A percentile compares a stretch with the other conserved stretches of the same genome.
These are phyloP conservation scores for Nymphalis urticae DNA, from an alignment of 2,888 invertebrate genomes.

Conservation along the genomic window DNA sequence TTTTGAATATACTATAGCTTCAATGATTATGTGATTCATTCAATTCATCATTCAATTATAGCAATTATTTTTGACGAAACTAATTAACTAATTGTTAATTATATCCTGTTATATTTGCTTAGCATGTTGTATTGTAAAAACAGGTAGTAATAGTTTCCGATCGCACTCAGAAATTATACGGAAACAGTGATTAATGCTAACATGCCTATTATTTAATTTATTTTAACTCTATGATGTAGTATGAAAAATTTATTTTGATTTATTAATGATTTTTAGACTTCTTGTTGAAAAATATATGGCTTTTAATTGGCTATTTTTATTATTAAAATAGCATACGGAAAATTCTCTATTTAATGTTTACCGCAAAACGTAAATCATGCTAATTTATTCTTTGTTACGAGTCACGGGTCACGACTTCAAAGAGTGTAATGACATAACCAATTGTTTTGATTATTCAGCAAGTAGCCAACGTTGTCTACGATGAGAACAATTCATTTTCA, in stretches of 20 bases:
- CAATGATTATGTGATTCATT: background rate
- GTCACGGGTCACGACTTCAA: constrained; percentile 18
- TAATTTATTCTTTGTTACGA: constrained; percentile 15
- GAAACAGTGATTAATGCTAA: constrained; percentile 25
- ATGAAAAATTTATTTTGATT: background rate
- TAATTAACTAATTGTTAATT: constrained; percentile 20
- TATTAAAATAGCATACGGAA: background rate
- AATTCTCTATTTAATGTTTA: background rate
- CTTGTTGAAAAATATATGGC: too few species aligned
- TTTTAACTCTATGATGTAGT: background rate
- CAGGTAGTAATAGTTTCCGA: constrained; percentile 28
- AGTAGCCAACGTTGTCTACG: constrained; percentile 9
- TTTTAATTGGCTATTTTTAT: background rate
- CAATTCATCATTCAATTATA: background rate
- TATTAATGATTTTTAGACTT: too few species aligned
- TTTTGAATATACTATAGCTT: too few species aligned
- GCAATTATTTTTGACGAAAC: background rate
- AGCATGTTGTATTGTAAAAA: constrained; percentile 23
- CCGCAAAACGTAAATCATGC: background rate
- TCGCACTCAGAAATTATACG: constrained; percentile 18
- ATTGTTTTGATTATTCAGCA: constrained; percentile 29
- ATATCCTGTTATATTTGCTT: constrained; percentile 15
- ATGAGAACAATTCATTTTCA: constrained; percentile 28
- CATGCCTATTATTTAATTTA: background rate
- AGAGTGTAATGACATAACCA: constrained; percentile 25